Percentiles rank a stretch among this genome's conserved stretches.
These are phyloP conservation scores for Ophraella communa DNA, from an alignment of 2,888 invertebrate genomes.

Conservation along the genomic window DNA sequence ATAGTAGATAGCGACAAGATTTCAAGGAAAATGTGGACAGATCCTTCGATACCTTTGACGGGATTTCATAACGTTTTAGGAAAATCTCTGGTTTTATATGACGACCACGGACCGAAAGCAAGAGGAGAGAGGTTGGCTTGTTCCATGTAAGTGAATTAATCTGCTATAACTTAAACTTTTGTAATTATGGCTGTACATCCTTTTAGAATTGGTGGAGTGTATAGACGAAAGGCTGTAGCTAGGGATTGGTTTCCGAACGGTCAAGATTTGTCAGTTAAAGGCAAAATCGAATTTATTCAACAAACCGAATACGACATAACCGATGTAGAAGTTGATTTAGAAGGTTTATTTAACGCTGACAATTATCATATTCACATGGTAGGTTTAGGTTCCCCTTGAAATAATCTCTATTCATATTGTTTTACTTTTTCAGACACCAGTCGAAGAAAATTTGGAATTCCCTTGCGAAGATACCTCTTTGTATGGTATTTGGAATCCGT, in stretches of 20 bases:
- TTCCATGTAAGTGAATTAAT: slow-evolving; percentile 70
- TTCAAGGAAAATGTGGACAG: slow-evolving; percentile 81
- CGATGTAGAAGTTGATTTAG: slow-evolving; percentile 77
- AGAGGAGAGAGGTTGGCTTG: slow-evolving; percentile 89
- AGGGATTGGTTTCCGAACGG: slow-evolving; percentile 90
- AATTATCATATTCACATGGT: slow-evolving; percentile 87
- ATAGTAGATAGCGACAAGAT: slow-evolving; percentile 69
- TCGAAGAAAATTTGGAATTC: slow-evolving; percentile 82
- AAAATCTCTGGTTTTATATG: slow-evolving; percentile 85
- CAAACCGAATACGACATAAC: slow-evolving; percentile 86
- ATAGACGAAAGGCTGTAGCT: slow-evolving; percentile 82
- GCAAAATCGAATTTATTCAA: slow-evolving; percentile 82
- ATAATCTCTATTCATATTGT: background rate
- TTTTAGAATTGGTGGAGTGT: slow-evolving; percentile 77
- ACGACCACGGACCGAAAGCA: slow-evolving; percentile 86
- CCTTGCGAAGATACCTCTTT: slow-evolving; percentile 85
- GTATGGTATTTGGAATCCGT: slow-evolving; percentile 88
- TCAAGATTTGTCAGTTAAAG: slow-evolving; percentile 67
- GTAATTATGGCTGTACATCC: too few relatives aligned
- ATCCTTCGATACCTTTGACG: slow-evolving; percentile 75
- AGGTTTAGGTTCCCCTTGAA: slow-evolving; percentile 52
- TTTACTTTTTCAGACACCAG: slow-evolving; percentile 70
- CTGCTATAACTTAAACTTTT: background rate
- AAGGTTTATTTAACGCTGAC: slow-evolving; percentile 71
- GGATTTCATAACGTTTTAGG: slow-evolving; percentile 79